Evolutionary conservation across 2,888 invertebrate species (phyloP).

Genomic region (Dysmachus trigonus): DNA sequence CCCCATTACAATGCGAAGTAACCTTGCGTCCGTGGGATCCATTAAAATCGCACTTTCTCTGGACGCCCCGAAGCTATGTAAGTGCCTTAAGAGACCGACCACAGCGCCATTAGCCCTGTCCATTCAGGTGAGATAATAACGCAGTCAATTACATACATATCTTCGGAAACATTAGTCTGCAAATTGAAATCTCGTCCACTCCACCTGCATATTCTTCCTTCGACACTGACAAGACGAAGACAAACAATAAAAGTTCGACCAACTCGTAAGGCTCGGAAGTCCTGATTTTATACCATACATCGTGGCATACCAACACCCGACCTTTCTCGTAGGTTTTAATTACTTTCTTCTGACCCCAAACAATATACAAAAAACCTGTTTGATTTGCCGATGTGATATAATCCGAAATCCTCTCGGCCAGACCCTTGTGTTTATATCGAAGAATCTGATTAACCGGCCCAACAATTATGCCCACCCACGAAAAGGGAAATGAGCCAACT

Average conservation of each 20-base stretch:
- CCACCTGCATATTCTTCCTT: neutral
- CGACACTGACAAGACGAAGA: neutral
- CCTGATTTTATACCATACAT: neutral
- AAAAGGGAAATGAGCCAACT: neutral
- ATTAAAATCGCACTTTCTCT: slow-evolving; percentile 19
- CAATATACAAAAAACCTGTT: neutral
- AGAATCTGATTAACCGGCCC: neutral
- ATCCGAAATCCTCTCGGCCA: neutral
- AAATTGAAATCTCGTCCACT: slow-evolving; percentile 14
- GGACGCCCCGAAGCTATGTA: neutral
- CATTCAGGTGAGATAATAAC: neutral
- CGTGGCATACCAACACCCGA: neutral
- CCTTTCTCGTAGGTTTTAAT: neutral
- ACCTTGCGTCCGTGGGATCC: slow-evolving; percentile 14
- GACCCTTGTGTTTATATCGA: neutral
- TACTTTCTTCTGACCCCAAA: neutral
- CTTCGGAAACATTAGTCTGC: neutral
- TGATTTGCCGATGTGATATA: neutral
- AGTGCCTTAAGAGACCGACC: slow-evolving; percentile 15
- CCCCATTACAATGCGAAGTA: neutral
- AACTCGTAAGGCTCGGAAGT: neutral
- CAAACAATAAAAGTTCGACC: neutral
- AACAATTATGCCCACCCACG: neutral
- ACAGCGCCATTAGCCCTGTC: neutral
- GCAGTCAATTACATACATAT: slow-evolving; percentile 19